A percentile compares a stretch with the other conserved stretches of the same genome.
phyloP scores from a whole-genome alignment of 2,797 vertebrate species.

The Myotis planiceps region DNA sequence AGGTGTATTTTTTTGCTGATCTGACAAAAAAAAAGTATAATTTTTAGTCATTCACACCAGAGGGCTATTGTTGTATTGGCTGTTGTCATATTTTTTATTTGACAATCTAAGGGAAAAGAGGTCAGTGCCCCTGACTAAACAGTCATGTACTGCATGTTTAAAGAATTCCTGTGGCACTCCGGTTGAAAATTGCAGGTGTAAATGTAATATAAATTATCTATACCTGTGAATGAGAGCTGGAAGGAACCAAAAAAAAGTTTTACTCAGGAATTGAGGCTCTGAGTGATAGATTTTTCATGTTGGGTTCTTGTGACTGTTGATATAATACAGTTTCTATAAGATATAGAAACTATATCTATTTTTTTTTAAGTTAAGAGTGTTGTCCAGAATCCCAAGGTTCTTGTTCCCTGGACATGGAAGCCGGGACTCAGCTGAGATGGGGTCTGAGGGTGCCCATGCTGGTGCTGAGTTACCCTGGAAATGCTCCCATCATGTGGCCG shows the following conservation, averaged over 20 bases:
- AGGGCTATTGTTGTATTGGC: neutral
- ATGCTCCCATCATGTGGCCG: neutral
- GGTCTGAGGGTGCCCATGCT: neutral
- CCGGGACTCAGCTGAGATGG: neutral
- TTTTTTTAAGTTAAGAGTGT: neutral
- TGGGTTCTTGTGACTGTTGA: neutral
- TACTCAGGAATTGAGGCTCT: neutral
- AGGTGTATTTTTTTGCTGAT: neutral
- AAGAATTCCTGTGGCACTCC: neutral
- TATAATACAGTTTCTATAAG: slow-evolving; percentile 21
- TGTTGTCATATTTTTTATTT: neutral
- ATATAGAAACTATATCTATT: neutral
- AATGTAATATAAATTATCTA: neutral
- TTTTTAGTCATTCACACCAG: neutral
- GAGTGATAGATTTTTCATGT: neutral
- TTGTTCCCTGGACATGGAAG: neutral
- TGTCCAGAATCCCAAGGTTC: neutral
- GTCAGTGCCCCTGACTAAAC: neutral
- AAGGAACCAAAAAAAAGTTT: neutral
- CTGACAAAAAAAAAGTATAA: neutral
- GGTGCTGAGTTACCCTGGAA: neutral
- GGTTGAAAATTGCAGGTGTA: neutral
- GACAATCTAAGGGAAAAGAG: neutral
- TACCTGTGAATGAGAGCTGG: neutral
- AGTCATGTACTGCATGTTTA: neutral